Conservation (phyloP, 2,797 vertebrate species). For the Molothrus ater region DNA sequence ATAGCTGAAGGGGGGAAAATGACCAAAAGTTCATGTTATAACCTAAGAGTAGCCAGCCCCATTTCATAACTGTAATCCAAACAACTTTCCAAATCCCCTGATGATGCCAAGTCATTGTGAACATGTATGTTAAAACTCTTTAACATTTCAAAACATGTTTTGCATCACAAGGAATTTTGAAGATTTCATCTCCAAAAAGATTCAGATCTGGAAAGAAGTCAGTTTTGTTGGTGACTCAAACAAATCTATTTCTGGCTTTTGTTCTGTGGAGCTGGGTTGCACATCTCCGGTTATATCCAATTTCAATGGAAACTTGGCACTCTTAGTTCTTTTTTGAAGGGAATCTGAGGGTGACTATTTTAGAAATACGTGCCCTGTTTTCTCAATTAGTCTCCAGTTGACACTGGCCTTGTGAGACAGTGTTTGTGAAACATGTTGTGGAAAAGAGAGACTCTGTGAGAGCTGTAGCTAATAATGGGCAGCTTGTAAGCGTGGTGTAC, state of each 20-base stretch:
- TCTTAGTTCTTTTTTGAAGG: neutral
- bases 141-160: neutral
- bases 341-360: constrained; percentile 12
- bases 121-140: neutral
- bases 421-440: neutral
- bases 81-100: neutral
- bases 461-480: neutral
- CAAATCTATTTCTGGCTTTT: constrained; percentile 18
- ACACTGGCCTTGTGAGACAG: neutral
- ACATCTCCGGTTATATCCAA: neutral
- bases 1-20: neutral
- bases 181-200: neutral
- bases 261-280: neutral
- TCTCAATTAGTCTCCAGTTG: neutral
- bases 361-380: constrained; percentile 10
- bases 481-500: neutral
- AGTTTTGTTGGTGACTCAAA: constrained; percentile 8
- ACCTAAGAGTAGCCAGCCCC: neutral
- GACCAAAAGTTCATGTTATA: neutral
- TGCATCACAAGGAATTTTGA: neutral
- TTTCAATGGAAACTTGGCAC: constrained; percentile 50
- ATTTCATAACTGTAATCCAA: neutral
- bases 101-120: neutral
- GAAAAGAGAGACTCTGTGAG: neutral
- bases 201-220: neutral